Evolutionary conservation across 1,140 invertebrate genomes (phyloP).

Genomic region (Hylaeus anthracinus): DNA sequence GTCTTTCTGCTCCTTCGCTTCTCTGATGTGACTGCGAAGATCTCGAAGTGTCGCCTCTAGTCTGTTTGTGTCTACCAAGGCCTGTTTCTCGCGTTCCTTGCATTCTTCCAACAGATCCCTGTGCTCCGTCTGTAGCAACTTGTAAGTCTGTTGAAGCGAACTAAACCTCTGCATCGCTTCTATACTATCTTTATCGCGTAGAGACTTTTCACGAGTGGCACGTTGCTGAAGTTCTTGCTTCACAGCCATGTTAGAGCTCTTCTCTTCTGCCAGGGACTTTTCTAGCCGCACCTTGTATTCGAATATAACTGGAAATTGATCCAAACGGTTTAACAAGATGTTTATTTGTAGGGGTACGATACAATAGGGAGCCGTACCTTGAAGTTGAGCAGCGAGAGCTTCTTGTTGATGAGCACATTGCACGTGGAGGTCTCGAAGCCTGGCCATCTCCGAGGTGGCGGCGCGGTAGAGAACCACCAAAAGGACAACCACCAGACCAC

Average conservation of each 20-base stretch:
- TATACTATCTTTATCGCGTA: constrained; percentile 78
- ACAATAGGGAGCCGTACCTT: constrained; percentile 68
- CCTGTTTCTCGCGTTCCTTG: constrained; percentile 70
- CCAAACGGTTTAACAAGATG: no score
- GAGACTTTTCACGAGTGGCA: constrained; percentile 77
- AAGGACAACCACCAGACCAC: constrained; percentile 69
- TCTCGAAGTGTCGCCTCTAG: constrained; percentile 66
- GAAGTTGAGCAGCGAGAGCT: constrained; percentile 77
- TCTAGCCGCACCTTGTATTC: constrained; percentile 81
- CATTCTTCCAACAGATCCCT: constrained; percentile 75
- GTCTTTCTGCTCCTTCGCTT: constrained; percentile 67
- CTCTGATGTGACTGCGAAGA: constrained; percentile 66
- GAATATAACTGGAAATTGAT: constrained; percentile 78
- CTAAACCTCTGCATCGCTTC: constrained; percentile 80
- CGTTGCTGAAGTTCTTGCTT: constrained; percentile 79
- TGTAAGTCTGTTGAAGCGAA: constrained; percentile 79
- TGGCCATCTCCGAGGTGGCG: constrained; percentile 76
- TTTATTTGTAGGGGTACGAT: no score
- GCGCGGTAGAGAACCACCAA: constrained; percentile 76
- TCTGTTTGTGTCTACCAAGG: constrained; percentile 64
- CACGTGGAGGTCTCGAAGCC: constrained; percentile 73
- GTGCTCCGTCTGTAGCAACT: constrained; percentile 76
- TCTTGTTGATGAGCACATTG: constrained; percentile 79
- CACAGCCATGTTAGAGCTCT: constrained; percentile 77
- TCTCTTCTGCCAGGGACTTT: constrained; percentile 81